These are phyloP conservation scores for Pangasianodon hypophthalmus DNA, from an alignment of 2,113 vertebrate genomes.

Conservation along the genomic window DNA sequence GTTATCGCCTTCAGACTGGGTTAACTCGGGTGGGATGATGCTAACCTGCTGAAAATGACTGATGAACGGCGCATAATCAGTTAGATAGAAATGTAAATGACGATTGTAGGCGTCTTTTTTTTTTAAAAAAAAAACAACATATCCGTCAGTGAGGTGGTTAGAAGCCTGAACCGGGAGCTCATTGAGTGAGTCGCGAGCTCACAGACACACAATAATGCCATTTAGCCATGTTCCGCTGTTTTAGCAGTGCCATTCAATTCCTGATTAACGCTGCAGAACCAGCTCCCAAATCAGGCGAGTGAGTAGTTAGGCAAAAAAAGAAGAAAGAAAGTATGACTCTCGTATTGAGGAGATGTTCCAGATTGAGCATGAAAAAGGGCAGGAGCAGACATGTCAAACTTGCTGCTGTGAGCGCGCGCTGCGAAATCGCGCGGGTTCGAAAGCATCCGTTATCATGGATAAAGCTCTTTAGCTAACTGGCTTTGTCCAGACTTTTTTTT, in stretches of 20 bases:
- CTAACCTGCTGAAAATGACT: slow-evolving; percentile 38
- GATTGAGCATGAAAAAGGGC: not conserved
- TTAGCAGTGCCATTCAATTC: not conserved
- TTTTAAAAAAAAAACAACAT: too few relatives aligned
- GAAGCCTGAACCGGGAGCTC: not conserved
- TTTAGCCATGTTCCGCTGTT: not conserved
- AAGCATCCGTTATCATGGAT: not conserved
- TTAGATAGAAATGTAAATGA: not conserved
- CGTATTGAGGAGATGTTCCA: not conserved
- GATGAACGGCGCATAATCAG: not conserved
- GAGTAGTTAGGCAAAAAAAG: not conserved
- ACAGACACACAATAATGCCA: not conserved
- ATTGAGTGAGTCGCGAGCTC: not conserved
- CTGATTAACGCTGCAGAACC: not conserved
- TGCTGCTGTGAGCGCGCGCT: not conserved
- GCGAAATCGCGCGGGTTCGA: not conserved
- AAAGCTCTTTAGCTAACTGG: not conserved
- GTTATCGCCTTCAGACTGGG: not conserved
- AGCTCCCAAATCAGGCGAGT: not conserved
- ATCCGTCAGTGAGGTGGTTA: not conserved
- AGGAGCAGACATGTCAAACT: slow-evolving; percentile 9
- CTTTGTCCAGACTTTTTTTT: too few relatives aligned
- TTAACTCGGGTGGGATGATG: not conserved
- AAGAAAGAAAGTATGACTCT: not conserved
- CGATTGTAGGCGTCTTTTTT: too few relatives aligned